Conservation (phyloP, 2,888 invertebrate genomes). For the Atethmia centrago region DNA sequence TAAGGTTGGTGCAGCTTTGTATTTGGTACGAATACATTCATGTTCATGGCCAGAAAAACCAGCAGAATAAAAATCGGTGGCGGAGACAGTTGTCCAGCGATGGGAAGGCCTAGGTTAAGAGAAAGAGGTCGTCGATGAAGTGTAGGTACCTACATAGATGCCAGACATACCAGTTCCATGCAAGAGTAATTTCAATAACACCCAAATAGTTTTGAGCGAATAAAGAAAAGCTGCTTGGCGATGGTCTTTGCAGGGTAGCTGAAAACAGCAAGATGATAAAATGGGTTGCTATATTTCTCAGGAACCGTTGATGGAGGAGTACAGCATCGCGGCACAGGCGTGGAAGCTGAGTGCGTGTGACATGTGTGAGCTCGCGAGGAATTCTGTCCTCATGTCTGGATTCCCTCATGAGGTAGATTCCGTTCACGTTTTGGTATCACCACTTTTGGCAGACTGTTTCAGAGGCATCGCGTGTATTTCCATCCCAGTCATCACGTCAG, state of each 20-base stretch:
- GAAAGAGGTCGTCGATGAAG: background rate
- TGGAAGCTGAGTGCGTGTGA: slow-evolving; percentile 99
- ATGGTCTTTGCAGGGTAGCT: background rate
- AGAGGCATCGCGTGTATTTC: too few relatives aligned
- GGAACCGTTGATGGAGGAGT: slow-evolving; percentile 99
- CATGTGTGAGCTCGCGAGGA: slow-evolving; percentile 99
- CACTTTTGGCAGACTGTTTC: background rate
- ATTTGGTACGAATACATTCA: background rate
- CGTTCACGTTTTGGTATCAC: background rate
- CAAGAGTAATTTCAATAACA: too few relatives aligned
- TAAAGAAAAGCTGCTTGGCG: too few relatives aligned
- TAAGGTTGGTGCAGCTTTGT: slow-evolving; percentile 91
- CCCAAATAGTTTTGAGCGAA: too few relatives aligned
- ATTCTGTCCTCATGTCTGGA: slow-evolving; percentile 99
- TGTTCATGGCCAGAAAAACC: too few relatives aligned
- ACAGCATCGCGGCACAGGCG: slow-evolving; percentile 99
- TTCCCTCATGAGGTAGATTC: slow-evolving; percentile 96
- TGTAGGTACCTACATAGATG: too few relatives aligned
- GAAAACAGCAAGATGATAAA: background rate
- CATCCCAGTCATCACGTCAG: background rate
- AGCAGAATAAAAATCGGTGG: background rate
- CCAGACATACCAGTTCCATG: too few relatives aligned
- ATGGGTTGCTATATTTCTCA: slow-evolving; percentile 69
- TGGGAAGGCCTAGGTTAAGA: background rate
- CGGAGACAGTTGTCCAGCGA: background rate